Evolutionary conservation across 2,113 vertebrate species (phyloP).

Genomic region (Platysteira castanea): DNA sequence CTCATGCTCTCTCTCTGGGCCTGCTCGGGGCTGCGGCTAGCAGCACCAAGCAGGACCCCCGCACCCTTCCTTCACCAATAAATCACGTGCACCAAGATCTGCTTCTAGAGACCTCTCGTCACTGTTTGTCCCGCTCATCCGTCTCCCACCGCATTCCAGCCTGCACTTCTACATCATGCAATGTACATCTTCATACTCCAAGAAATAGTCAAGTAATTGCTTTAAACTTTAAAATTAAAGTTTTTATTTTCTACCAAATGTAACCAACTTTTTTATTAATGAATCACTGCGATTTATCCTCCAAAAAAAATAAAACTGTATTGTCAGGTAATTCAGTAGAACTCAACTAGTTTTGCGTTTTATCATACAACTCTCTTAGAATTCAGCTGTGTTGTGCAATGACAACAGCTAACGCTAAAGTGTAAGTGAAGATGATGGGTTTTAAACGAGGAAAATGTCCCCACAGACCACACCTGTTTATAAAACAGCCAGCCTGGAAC

Average conservation of each 20-base stretch:
- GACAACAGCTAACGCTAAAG: not conserved
- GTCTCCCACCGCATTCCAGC: too few species aligned
- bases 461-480: not conserved
- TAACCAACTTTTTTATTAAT: not conserved
- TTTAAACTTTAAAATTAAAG: not conserved
- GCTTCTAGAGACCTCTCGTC: too few species aligned
- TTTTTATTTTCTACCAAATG: not conserved
- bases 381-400: not conserved
- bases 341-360: not conserved
- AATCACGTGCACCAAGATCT: too few species aligned
- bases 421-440: not conserved
- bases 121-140: too few species aligned
- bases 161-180: too few species aligned
- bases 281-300: not conserved
- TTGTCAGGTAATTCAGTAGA: not conserved
- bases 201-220: not conserved
- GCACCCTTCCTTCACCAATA: too few species aligned
- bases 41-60: too few species aligned
- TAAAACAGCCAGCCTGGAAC: not conserved
- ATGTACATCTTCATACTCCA: not conserved
- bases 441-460: not conserved
- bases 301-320: not conserved
- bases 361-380: not conserved
- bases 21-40: too few species aligned
- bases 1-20: too few species aligned